Evolutionary conservation across 2,888 invertebrate species (phyloP).

Genomic region (Parnassius glacialis): DNA sequence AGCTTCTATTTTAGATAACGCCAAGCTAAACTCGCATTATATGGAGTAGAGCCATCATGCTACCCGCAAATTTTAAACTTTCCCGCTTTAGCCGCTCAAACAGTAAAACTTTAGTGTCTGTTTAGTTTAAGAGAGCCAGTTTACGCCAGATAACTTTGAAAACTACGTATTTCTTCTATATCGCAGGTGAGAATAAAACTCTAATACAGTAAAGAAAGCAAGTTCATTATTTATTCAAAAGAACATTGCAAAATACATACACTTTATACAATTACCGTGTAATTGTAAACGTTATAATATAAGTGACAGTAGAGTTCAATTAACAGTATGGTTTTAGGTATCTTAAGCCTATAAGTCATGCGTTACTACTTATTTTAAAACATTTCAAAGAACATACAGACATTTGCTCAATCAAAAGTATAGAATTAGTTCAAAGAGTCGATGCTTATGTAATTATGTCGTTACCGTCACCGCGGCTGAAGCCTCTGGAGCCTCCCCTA

Average conservation of each 20-base stretch:
- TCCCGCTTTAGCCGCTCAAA: constrained; percentile 42
- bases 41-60: constrained; percentile 31
- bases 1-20: constrained; percentile 28
- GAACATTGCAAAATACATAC: background rate
- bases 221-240: constrained; percentile 20
- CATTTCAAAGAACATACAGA: too few relatives aligned
- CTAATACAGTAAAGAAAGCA: constrained; percentile 22
- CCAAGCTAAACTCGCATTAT: constrained; percentile 29
- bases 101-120: constrained; percentile 59
- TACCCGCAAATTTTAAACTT: constrained; percentile 48
- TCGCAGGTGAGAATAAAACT: constrained; percentile 45
- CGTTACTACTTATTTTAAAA: too few relatives aligned
- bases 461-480: too few relatives aligned
- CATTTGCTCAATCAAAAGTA: too few relatives aligned
- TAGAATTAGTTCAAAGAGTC: too few relatives aligned
- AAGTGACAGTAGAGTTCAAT: too few relatives aligned
- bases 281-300: too few relatives aligned
- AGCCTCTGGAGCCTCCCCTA: too few relatives aligned
- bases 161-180: constrained; percentile 52
- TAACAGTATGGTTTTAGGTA: too few relatives aligned
- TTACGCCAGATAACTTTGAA: constrained; percentile 61
- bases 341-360: too few relatives aligned
- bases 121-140: constrained; percentile 64
- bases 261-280: background rate
- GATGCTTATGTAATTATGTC: too few relatives aligned